Base-by-base conservation (phyloP, 1,140 invertebrate genomes). In the Drosophila miranda region DNA sequence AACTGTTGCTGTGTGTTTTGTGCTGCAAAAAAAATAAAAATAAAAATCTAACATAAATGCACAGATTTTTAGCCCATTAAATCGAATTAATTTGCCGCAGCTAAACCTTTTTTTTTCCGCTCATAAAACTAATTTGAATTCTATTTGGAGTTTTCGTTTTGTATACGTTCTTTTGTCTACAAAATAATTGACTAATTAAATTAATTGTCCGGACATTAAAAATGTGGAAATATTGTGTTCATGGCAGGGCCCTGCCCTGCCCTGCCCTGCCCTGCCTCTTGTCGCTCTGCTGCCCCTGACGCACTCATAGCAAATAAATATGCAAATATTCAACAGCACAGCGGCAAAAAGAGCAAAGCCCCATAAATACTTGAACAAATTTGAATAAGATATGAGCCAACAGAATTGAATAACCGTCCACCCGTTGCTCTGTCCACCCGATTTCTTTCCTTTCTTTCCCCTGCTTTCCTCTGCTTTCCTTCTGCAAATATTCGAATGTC, bases 401-500 rank as follows among this genome's bases (percentile, higher is more conserved):
- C 23, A 19, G 13, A 8, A 11, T 19, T 63, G 14, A 46, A 28
- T 48, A 8, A 8, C 26, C 38, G 45, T 66, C 53, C 14, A 45
- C 28, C 28, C 28, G 8, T 9, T 16, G 9, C 8, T 8, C 52
- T 26, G n/a, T 55, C 19, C 54, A 19, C 4, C 23, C 3, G 23
- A 26, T 5, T 26, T 4, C 23, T 26, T 0, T 5, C 4, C 3
- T 5, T 5, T 4, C 23, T 0, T 26, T 26, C 4, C 23, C 5
- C 23, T 3, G 3, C 0, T 26, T 13, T 23, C 49, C 13, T 1
- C 16, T 16, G 16, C 16, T 7, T 3, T 49, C 53, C 23, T 26
- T 61, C 53, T 61, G 57, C 58, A 75, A 79, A 79, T 69, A 75
- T 79, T 75, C 59, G 56, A 57, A 59, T 54, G 51, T 68, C 69